Evolutionary conservation across 37 sponge, comb jelly and placozoan species (phyloP).

Genomic region (Chondrilla cf. caribensis): DNA sequence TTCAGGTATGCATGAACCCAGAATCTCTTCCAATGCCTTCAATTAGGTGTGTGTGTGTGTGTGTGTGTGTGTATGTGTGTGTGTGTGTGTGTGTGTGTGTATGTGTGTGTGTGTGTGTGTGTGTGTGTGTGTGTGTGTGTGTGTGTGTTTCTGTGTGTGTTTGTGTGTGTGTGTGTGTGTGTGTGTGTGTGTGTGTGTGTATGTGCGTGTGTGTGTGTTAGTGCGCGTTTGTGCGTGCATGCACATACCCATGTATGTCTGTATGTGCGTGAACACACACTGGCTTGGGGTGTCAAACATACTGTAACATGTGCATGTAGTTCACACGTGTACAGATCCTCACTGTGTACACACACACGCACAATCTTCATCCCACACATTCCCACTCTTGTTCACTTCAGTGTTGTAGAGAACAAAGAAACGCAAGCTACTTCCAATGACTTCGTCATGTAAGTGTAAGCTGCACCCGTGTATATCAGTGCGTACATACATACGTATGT

Average conservation of each 20-base stretch:
- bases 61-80: background rate
- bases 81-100: background rate
- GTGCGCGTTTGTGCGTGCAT: background rate
- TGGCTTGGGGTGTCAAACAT: no score
- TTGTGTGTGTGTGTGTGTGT: background rate
- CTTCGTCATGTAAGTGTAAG: conserved; percentile 6
- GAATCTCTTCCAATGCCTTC: background rate
- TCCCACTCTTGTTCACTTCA: no score
- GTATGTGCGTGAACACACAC: conserved; percentile 57
- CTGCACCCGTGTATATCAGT: background rate
- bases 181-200: no score
- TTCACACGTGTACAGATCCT: background rate
- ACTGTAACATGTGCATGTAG: background rate
- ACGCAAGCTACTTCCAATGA: no score
- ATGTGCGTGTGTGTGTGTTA: background rate
- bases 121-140: conserved; percentile 9
- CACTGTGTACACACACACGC: no score
- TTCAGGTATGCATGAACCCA: conserved; percentile 22
- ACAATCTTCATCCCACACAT: no score
- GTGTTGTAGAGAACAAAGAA: no score
- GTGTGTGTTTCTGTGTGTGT: background rate
- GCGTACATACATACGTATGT: background rate
- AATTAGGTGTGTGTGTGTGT: background rate
- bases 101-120: background rate
- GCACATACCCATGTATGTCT: background rate